These are phyloP conservation scores for Crypturellus tataupa DNA, from an alignment of 2,797 vertebrate species.

Conservation along the genomic window DNA sequence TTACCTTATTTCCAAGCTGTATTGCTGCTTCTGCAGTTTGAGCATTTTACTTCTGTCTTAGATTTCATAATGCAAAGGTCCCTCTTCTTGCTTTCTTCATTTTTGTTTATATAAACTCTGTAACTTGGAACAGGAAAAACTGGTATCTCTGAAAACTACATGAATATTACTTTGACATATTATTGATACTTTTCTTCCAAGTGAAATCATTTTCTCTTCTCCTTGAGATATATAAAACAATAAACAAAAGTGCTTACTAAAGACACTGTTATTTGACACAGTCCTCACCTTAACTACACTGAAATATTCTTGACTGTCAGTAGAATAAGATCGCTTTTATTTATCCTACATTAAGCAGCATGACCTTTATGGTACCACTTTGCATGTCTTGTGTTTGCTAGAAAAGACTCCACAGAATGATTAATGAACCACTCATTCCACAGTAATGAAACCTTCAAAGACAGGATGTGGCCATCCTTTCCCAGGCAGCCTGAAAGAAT, in stretches of 20 bases:
- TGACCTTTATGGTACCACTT: slow-evolving; percentile 66
- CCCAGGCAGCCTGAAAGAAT: neutral
- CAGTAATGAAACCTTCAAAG: slow-evolving; percentile 5
- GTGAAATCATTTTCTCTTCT: neutral
- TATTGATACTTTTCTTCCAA: neutral
- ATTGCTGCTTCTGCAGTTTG: neutral
- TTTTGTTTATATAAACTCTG: neutral
- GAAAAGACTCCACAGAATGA: neutral
- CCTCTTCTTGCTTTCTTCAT: neutral
- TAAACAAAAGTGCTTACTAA: slow-evolving; percentile 6
- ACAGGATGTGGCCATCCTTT: neutral
- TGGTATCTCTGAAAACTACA: neutral
- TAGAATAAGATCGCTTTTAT: slow-evolving; percentile 58
- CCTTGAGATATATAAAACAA: neutral
- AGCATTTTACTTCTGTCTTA: neutral
- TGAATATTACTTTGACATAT: neutral
- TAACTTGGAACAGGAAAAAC: neutral
- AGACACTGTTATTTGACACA: slow-evolving; percentile 21
- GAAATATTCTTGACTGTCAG: slow-evolving; percentile 55
- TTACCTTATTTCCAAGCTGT: neutral
- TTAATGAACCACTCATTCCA: slow-evolving; percentile 42
- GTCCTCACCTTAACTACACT: slow-evolving; percentile 2
- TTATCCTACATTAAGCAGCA: slow-evolving; percentile 64
- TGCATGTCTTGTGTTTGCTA: slow-evolving; percentile 29
- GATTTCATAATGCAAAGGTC: neutral